Conservation (phyloP, 2,888 invertebrate genomes). For the Aromia moschata region DNA sequence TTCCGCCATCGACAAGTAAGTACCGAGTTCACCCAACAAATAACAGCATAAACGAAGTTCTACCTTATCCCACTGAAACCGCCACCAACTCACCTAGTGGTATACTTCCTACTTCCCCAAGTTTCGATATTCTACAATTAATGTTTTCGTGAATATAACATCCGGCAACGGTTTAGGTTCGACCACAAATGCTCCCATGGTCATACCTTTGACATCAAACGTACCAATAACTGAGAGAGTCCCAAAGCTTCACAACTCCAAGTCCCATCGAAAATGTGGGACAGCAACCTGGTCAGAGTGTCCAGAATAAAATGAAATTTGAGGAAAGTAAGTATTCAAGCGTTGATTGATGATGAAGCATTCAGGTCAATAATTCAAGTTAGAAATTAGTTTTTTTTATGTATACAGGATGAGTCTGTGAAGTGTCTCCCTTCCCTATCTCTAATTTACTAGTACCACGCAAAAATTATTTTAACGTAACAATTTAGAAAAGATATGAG, state of each 20-base stretch:
- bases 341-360: not conserved
- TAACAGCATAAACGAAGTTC: not conserved
- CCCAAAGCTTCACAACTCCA: slow-evolving; percentile 12
- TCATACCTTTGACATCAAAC: not conserved
- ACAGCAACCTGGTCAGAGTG: not conserved
- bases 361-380: too few relatives aligned
- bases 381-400: too few relatives aligned
- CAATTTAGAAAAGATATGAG: too few relatives aligned
- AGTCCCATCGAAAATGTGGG: not conserved
- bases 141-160: slow-evolving; percentile 28
- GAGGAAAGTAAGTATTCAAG: slow-evolving; percentile 32
- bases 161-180: not conserved
- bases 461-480: too few relatives aligned
- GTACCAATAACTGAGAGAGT: not conserved
- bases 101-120: not conserved
- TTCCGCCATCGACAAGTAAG: not conserved
- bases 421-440: too few relatives aligned
- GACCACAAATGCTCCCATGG: not conserved
- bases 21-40: too few relatives aligned
- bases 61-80: not conserved
- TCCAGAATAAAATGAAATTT: slow-evolving; percentile 19
- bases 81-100: not conserved
- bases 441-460: too few relatives aligned
- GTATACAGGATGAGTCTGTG: too few relatives aligned
- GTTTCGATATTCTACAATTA: slow-evolving; percentile 19